Evolutionary conservation across 2,888 invertebrate species (phyloP), one percentile per base, ranked within the genome.

Genomic region (Tortricodes alternella): DNA sequence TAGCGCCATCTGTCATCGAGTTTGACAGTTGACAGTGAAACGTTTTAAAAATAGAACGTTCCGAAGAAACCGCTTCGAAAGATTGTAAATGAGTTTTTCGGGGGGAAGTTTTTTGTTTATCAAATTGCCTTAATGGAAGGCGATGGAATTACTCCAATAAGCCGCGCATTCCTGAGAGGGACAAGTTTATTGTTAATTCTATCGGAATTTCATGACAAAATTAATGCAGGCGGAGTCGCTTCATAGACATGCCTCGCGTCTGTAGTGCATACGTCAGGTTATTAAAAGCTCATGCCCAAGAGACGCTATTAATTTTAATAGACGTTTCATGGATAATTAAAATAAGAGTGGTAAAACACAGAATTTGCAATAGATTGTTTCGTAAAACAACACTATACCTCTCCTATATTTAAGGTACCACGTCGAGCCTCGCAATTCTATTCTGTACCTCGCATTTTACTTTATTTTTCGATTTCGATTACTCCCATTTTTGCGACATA

Each of bases 1-100:
- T 77, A 77, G 75, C 83, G 84, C 85, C 86, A 82, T 88, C 83
- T 87, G 86, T 88, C 89, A 89, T 87, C 85, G 74, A 71, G 75
- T 79, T 79, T 85, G 88, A 89, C 88, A 85, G 80, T 80, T 84
- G 82, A 85, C 85, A 83, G 78, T 77, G 76, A 74, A 72, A 68
- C 73, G 74, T 70, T 77, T 76, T 80, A 80, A 82, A 85, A 85
- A 85, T 80, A 81, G 76, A 81, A 76, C 72, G 73, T 61, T 62
- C 57, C 57, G 59, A 64, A 55, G 59, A 60, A 44, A 58, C 62
- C 58, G 53, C 64, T 65, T 53, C 56, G 53, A 53, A 59, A 62
- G 58, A 59, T 55, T 41, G 48, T 50, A 49, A 56, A 56, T 56
- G 56, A 56, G 56, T 56, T 56, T 56, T 21, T 19, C 8, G 11